Conservation (phyloP, 2,888 invertebrate species). For the Chloroclysta siterata region DNA sequence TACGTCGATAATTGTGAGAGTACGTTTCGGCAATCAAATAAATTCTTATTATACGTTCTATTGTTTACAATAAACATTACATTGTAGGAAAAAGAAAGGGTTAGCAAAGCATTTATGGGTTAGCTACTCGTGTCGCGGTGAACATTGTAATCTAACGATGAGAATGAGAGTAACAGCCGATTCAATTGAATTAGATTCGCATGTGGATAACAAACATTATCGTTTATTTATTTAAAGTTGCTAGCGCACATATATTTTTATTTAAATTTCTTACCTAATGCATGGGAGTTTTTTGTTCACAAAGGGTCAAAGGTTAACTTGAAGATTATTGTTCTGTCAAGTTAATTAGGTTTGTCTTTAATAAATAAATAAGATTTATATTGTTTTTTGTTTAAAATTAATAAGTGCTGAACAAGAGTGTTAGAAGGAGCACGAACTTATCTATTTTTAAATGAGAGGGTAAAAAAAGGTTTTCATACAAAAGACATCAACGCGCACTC, state of each 20-base stretch:
- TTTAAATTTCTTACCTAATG: background rate
- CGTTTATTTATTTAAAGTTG: slow-evolving; percentile 7
- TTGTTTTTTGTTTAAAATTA: too few relatives aligned
- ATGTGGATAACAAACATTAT: slow-evolving; percentile 17
- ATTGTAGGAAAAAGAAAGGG: slow-evolving; percentile 32
- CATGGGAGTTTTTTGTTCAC: too few relatives aligned
- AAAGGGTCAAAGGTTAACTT: too few relatives aligned
- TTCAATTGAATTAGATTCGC: slow-evolving; percentile 20
- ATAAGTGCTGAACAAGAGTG: too few relatives aligned
- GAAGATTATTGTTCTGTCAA: too few relatives aligned
- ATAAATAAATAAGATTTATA: too few relatives aligned
- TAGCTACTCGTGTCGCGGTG: background rate
- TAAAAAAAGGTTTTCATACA: slow-evolving; percentile 12
- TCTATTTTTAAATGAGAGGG: background rate
- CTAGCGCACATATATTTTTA: background rate
- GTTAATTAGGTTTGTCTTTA: too few relatives aligned
- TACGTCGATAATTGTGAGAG: slow-evolving; percentile 35
- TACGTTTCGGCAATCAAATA: slow-evolving; percentile 35
- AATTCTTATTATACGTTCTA: slow-evolving; percentile 35
- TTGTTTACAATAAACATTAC: slow-evolving; percentile 38
- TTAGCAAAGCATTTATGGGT: slow-evolving; percentile 13
- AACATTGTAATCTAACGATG: slow-evolving; percentile 20
- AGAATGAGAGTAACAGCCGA: slow-evolving; percentile 19
- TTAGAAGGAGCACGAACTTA: too few relatives aligned
- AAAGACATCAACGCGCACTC: slow-evolving; percentile 28